Conservation (phyloP, 23 tunicate species). For the Styela plicata region DNA sequence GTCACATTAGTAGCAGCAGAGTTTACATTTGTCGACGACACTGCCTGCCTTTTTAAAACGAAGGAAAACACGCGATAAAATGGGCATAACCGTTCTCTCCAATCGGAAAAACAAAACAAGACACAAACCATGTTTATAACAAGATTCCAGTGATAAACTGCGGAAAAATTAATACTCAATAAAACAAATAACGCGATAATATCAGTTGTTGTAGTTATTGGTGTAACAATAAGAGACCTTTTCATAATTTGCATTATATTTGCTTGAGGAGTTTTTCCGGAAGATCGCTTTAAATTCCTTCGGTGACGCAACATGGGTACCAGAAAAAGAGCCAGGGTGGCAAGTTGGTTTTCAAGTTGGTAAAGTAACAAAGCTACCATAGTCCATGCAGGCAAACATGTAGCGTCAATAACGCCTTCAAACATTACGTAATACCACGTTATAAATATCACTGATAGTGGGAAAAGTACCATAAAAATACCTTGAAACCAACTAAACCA, state of each 20-base stretch:
- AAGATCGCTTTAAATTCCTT: neutral
- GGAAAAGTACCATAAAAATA: neutral
- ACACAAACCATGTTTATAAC: neutral
- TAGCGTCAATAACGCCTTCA: neutral
- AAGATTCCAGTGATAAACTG: neutral
- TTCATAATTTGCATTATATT: neutral
- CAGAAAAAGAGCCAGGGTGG: neutral
- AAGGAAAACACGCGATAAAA: no score
- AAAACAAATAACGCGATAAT: neutral
- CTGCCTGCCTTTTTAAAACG: no score
- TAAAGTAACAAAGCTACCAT: neutral
- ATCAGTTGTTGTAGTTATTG: neutral
- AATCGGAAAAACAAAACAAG: neutral
- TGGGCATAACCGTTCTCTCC: neutral
- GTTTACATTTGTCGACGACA: no score
- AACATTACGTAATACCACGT: neutral
- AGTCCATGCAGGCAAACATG: neutral
- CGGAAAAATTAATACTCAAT: neutral
- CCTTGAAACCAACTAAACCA: neutral
- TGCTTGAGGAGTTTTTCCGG: neutral
- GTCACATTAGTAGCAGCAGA: no score
- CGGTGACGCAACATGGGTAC: neutral
- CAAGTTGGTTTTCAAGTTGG: neutral
- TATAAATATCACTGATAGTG: neutral
- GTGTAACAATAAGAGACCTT: neutral